Evolutionary conservation across 2,888 invertebrate species (phyloP), one percentile per base, ranked within the genome.

Genomic region (Elysia crispata): DNA sequence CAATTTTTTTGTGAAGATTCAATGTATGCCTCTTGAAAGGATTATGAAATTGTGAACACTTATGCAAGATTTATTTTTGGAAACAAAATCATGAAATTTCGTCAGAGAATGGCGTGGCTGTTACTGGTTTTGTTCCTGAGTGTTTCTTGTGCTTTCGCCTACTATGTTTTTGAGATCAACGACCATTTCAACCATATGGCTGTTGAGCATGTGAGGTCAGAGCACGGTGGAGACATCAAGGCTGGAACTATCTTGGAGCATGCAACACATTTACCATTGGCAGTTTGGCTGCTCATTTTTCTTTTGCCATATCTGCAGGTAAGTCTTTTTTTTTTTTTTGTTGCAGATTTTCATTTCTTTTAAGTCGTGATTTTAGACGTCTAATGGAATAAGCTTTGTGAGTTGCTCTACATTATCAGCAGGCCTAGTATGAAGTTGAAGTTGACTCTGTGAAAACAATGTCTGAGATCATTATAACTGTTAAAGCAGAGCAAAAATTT

Each of bases 81-180:
- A 11, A 41, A 11, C 41, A 70, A 33, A 72, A 87, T 66, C 41
- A 90, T 90, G 90, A 89, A 90, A 69, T 91, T 91, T 83, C 86
- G 91, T 76, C 91, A 90, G 85, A 84, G 91, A 30, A 78, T 90
- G n/a, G 89, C 91, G 6, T 91, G 90, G 90, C 74, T 91, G 30
- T 57, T 87, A 77, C 86, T 89, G 49, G 72, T 86, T 15, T 18
- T 86, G 8, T 91, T 87, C 83, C 84, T 91, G 13, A 84, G 83
- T 25, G 85, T 81, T 8, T 87, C 90, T 8, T 88, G 88, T 83
- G 88, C 84, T 15, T 83, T 89, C 66, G 86, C 89, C 23, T 89
- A 90, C 81, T 91, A 91, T 81, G 83, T 90, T 62, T 91, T 91
- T 86, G 91, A 90, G 78, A 89, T 91, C 57, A 89, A 87, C 81